A percentile compares a stretch with the other conserved stretches of the same genome.
These are phyloP conservation scores for Ethmia dodecea DNA, from an alignment of 2,888 invertebrate species.

Conservation along the genomic window DNA sequence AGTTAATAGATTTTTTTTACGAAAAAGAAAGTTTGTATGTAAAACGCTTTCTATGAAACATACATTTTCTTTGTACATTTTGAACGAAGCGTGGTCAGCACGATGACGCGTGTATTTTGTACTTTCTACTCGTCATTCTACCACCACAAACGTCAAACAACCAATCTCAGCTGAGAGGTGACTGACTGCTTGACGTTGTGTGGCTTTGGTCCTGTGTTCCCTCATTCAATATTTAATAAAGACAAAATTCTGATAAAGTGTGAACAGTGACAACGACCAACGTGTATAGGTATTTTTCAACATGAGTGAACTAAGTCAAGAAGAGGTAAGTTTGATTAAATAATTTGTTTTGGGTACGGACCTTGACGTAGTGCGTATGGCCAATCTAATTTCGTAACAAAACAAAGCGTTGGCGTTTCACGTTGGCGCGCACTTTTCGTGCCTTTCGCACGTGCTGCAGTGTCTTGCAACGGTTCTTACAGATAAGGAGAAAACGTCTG, in stretches of 20 bases:
- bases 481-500: slow-evolving; percentile 87
- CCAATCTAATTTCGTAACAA: slow-evolving; percentile 76
- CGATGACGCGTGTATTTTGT: slow-evolving; percentile 76
- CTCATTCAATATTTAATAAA: slow-evolving; percentile 43
- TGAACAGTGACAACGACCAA: slow-evolving; percentile 31
- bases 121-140: slow-evolving; percentile 62
- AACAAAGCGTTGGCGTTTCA: slow-evolving; percentile 68
- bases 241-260: slow-evolving; percentile 47
- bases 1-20: too few relatives aligned
- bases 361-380: slow-evolving; percentile 65
- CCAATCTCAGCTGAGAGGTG: slow-evolving; percentile 67
- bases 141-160: slow-evolving; percentile 63
- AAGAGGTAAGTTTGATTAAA: slow-evolving; percentile 84
- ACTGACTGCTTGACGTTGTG: slow-evolving; percentile 72
- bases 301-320: slow-evolving; percentile 92
- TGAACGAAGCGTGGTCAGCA: slow-evolving; percentile 30
- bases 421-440: slow-evolving; percentile 36
- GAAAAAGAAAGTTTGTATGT: too few relatives aligned
- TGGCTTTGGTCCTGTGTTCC: slow-evolving; percentile 53
- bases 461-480: slow-evolving; percentile 43
- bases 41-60: too few relatives aligned
- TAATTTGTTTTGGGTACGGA: slow-evolving; percentile 55
- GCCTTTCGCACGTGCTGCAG: slow-evolving; percentile 44
- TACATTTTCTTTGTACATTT: too few relatives aligned
- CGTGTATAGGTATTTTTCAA: slow-evolving; percentile 35